phyloP scores from a whole-genome alignment of 2,113 vertebrate genomes.

The Fulica atra region DNA sequence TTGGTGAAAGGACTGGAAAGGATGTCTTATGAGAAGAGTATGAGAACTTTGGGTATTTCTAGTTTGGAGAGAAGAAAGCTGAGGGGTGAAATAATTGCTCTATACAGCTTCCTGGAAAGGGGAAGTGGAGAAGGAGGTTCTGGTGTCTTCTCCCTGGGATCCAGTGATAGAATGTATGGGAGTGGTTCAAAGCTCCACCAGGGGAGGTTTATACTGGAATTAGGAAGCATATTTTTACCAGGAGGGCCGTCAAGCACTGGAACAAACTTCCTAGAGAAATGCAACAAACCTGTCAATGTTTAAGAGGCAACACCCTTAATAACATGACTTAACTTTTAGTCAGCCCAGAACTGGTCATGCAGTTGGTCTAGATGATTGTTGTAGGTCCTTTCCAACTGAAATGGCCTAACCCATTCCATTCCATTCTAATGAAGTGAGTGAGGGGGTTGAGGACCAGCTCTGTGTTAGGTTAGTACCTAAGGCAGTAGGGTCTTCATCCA shows the following conservation, averaged over 20 bases:
- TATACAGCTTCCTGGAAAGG: not conserved
- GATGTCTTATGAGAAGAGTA: accelerated
- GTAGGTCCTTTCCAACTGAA: not conserved
- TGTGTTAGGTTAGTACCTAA: not conserved
- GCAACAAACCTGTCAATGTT: not conserved
- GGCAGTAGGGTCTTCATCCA: not conserved
- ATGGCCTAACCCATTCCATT: not conserved
- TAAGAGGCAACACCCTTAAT: not conserved
- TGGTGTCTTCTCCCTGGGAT: not conserved
- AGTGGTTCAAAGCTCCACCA: not conserved
- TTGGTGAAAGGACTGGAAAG: not conserved
- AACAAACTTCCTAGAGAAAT: not conserved
- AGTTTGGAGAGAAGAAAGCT: not conserved
- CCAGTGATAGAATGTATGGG: accelerated
- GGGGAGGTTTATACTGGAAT: not conserved
- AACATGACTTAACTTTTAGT: not conserved
- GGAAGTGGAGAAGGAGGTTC: not conserved
- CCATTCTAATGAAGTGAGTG: not conserved
- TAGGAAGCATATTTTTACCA: not conserved
- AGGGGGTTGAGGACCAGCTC: not conserved
- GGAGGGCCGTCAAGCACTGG: not conserved
- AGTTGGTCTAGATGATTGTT: not conserved
- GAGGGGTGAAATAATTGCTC: not conserved
- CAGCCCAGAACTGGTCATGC: not conserved
- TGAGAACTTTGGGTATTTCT: not conserved